phyloP scores from a whole-genome alignment of 2,888 invertebrate genomes.

The Latrodectus elegans region DNA sequence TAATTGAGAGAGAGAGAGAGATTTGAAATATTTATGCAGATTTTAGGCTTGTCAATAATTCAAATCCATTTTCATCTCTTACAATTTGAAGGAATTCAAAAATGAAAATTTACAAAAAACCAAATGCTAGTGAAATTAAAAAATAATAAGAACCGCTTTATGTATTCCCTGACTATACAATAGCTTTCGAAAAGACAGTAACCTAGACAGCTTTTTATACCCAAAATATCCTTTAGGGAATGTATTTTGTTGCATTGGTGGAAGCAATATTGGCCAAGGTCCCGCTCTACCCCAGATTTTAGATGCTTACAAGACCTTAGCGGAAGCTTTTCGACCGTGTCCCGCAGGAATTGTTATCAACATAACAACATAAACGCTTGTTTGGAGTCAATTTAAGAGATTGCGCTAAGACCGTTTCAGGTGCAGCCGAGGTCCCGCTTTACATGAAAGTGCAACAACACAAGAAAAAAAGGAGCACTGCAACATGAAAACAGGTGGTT shows the following conservation, averaged over 20 bases:
- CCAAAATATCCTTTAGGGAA: neutral
- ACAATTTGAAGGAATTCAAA: too few species aligned
- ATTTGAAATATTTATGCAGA: too few species aligned
- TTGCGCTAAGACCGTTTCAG: conserved; percentile 5
- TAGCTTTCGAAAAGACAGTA: neutral
- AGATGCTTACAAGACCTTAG: conserved; percentile 22
- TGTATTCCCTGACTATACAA: neutral
- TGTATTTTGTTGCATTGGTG: conserved; percentile 5
- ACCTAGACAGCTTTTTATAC: neutral
- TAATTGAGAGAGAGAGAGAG: too few species aligned
- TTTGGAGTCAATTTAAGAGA: conserved; percentile 12
- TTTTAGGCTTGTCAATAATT: too few species aligned
- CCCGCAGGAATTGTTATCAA: neutral
- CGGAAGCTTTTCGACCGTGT: conserved; percentile 14
- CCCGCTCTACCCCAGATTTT: conserved; percentile 6
- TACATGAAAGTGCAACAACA: conserved; percentile 7
- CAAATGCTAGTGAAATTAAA: neutral
- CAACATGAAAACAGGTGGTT: too few species aligned
- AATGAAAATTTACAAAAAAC: neutral
- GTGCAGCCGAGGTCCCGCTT: neutral
- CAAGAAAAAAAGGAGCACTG: too few species aligned
- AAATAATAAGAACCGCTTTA: neutral
- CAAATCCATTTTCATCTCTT: too few species aligned
- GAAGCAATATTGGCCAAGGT: conserved; percentile 26
- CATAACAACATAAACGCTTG: conserved; percentile 27